These are phyloP conservation scores for Fratercula arctica DNA, from an alignment of 2,797 vertebrate genomes.

Conservation along the genomic window DNA sequence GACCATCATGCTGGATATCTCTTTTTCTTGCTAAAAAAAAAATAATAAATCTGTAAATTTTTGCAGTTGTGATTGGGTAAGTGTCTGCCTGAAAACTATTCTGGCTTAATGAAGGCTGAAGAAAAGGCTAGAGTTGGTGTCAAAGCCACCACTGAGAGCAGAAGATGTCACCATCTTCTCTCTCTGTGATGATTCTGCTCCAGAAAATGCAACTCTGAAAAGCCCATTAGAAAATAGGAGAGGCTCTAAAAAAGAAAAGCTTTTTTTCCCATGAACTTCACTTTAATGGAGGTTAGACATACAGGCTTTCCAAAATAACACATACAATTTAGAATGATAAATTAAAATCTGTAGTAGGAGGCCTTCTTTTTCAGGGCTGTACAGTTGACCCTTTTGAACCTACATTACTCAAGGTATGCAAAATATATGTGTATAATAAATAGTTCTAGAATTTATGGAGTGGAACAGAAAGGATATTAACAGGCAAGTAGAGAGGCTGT, in stretches of 20 bases:
- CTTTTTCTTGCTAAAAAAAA: background rate
- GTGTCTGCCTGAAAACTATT: slow-evolving; percentile 21
- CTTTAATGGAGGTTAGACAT: slow-evolving; percentile 63
- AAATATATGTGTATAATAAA: slow-evolving; percentile 74
- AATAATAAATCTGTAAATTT: background rate
- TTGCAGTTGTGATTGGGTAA: background rate
- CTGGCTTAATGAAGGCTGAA: background rate
- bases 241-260: slow-evolving; percentile 41
- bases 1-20: background rate
- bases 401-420: slow-evolving; percentile 72
- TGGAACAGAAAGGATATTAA: slow-evolving; percentile 74
- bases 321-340: slow-evolving; percentile 57
- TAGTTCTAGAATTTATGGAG: slow-evolving; percentile 72
- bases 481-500: slow-evolving; percentile 69
- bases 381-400: slow-evolving; percentile 66
- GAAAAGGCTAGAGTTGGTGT: background rate
- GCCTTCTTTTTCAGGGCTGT: slow-evolving; percentile 65
- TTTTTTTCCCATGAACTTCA: slow-evolving; percentile 52
- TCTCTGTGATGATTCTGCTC: background rate
- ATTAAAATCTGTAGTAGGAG: slow-evolving; percentile 61
- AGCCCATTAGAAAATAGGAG: background rate
- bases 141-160: slow-evolving; percentile 22
- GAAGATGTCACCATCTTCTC: slow-evolving; percentile 42
- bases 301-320: slow-evolving; percentile 51
- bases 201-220: background rate